Conservation (phyloP, 2,888 invertebrate genomes). For the Drepanosiphum platanoidis region DNA sequence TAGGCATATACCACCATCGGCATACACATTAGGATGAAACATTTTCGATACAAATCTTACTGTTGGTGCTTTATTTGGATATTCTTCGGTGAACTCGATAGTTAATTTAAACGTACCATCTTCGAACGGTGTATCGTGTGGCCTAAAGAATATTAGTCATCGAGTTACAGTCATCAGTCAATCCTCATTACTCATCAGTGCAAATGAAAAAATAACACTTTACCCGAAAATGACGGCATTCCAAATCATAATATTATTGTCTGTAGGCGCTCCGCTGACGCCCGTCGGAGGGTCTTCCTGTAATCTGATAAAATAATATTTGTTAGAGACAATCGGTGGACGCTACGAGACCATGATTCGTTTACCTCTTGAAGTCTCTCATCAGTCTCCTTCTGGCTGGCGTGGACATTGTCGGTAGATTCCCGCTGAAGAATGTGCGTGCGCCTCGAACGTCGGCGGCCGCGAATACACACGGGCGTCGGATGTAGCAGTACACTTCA, state of each 20-base stretch:
- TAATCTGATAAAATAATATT: constrained; percentile 70
- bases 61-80: constrained; percentile 99
- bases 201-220: background rate
- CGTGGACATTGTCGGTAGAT: constrained; percentile 83
- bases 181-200: too few relatives aligned
- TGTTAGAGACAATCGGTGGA: too few relatives aligned
- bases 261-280: constrained; percentile 98
- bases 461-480: background rate
- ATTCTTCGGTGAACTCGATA: constrained; percentile 99
- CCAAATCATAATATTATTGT: constrained; percentile 99
- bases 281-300: constrained; percentile 99
- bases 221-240: constrained; percentile 99
- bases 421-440: background rate
- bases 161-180: too few relatives aligned
- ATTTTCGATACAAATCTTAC: constrained; percentile 99
- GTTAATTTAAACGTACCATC: constrained; percentile 99
- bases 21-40: constrained; percentile 99
- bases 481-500: background rate
- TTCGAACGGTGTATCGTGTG: constrained; percentile 97
- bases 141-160: constrained; percentile 67
- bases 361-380: constrained; percentile 88
- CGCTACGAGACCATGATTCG: too few relatives aligned
- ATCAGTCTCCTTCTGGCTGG: constrained; percentile 98
- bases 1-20: constrained; percentile 98
- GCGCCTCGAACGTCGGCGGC: background rate